Conservation (phyloP, 1,140 invertebrate genomes). For the Temnothorax nylanderi region DNA sequence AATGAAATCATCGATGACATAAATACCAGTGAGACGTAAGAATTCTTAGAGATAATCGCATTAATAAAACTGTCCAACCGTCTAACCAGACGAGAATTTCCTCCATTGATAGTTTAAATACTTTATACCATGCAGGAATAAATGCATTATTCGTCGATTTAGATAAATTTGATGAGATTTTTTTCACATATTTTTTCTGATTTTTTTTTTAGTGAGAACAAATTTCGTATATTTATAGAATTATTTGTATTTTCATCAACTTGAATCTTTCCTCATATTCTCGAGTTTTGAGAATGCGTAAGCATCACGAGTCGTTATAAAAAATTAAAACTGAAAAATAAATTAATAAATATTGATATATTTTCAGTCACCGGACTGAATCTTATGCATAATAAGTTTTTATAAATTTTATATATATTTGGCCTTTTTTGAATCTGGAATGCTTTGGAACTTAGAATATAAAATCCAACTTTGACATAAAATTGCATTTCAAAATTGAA, state of each 20-base stretch:
- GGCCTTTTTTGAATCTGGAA: background rate
- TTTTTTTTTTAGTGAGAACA: background rate
- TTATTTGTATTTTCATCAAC: background rate
- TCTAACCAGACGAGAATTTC: background rate
- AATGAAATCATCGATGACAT: background rate
- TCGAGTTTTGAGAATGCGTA: background rate
- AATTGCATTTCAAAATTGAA: background rate
- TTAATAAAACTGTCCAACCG: background rate
- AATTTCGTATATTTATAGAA: background rate
- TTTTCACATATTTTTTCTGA: too few relatives aligned
- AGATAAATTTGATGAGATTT: background rate
- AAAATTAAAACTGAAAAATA: background rate
- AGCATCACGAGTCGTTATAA: background rate
- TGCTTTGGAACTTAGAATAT: background rate
- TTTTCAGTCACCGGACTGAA: background rate
- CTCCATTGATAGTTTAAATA: background rate
- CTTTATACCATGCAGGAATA: background rate
- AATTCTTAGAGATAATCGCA: background rate
- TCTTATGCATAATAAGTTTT: background rate
- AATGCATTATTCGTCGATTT: background rate
- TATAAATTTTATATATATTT: background rate
- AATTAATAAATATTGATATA: background rate
- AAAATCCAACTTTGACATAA: background rate
- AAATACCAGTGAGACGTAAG: background rate
- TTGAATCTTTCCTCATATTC: background rate